Base-by-base conservation (phyloP, 2,888 invertebrate species). In the Dysmachus trigonus region DNA sequence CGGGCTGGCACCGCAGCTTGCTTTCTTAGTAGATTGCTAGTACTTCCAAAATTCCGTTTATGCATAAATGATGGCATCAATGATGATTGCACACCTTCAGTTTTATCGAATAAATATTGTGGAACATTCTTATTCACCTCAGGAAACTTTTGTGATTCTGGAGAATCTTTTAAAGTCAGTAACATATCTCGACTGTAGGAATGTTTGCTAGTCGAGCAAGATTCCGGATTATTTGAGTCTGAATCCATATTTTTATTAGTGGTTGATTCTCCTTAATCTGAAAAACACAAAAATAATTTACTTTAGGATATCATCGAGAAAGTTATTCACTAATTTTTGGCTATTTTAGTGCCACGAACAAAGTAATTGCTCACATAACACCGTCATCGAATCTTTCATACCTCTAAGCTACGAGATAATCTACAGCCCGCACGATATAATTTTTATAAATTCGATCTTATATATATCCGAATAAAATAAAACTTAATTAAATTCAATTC, bases 131-230 rank as follows among this genome's bases (percentile, higher is more conserved):
- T 90, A 22, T 82, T 62, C 0, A 91, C 90, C 47, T 91, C 90
- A 0, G 97, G 97, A 90, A 96, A 96, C 88, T 94, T 93, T 90
- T 94, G 94, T 22, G 96, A 96, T 31, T 95, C 94, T 7, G 96
- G 95, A 88, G 95, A 94, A 89, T 95, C 94, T 90, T 96, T 95
- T 87, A 98, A 93, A 88, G 94, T 94, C 90, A 97, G 93, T 47
- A 98, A 93, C 90, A 98, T 96, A 18, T 96, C 95, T 88, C 96
- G 94, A 89, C 96, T 95, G 91, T 98, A 98, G 87, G 31, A 33
- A 73, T 73, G 31, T 6, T 73, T 73, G 18, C 33, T n/a, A n/a
- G 10, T 13, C 8, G 33, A 18, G 31, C 22, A 33, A 27, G n/a
- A 73, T 73, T n/a, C 31, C 7, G 13, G n/a, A 30, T 73, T 31